A percentile compares a stretch with the other conserved stretches of the same genome.
Evolutionary conservation across 2,113 vertebrate species (phyloP).

Genomic region (Vombatus ursinus): DNA sequence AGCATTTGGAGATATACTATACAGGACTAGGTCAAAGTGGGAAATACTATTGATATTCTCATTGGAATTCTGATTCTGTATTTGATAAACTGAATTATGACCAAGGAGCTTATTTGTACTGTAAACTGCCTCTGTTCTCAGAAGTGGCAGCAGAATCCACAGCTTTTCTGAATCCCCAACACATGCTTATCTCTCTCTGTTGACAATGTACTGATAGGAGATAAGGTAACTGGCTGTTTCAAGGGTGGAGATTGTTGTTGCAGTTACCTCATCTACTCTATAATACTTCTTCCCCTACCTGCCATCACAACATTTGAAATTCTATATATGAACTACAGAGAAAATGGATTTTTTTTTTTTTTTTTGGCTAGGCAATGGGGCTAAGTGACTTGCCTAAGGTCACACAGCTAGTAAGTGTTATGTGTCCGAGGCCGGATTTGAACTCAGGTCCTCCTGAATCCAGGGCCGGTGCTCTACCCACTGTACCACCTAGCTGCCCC

Average conservation of each 20-base stretch:
- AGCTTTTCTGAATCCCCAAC: conserved; percentile 5
- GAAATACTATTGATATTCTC: neutral
- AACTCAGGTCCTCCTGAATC: too few species aligned
- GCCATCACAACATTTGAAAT: neutral
- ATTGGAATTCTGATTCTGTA: neutral
- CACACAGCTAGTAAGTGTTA: too few species aligned
- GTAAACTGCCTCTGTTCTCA: conserved; percentile 5
- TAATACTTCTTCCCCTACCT: neutral
- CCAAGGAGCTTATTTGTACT: neutral
- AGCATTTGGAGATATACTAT: neutral
- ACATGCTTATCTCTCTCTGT: conserved; percentile 16
- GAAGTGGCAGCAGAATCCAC: conserved; percentile 17
- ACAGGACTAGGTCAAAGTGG: neutral
- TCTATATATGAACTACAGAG: neutral
- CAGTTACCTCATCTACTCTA: neutral
- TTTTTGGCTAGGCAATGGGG: too few species aligned
- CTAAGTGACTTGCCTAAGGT: too few species aligned
- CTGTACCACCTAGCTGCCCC: too few species aligned
- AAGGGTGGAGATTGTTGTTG: neutral
- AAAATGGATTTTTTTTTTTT: neutral
- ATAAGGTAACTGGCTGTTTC: neutral
- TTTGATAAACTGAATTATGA: neutral
- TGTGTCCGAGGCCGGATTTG: too few species aligned
- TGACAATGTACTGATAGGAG: conserved; percentile 45
- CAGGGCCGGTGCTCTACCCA: too few species aligned